Base-by-base conservation (phyloP, 2,113 vertebrate genomes). In the Zootoca vivipara region DNA sequence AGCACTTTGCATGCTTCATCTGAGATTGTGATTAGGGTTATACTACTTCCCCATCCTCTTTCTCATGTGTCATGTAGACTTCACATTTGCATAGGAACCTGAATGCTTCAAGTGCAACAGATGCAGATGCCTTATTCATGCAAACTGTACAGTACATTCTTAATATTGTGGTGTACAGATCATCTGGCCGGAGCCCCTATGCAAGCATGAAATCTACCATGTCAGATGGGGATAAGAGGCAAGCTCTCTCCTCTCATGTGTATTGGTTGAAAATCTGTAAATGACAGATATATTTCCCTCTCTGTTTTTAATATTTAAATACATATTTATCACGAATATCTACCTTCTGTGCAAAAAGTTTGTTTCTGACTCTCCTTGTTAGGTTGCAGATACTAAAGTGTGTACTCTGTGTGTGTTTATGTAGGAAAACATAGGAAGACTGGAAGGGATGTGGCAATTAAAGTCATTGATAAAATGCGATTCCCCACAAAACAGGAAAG, bases 401-500 rank as follows among this genome's bases (percentile, higher is more conserved):
- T 13, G 58, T 69, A 67, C 13, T 73, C 8, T 28, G 64, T 52
- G 28, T 83, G 7, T 56, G 87, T 94, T 85, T 92, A 46, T 92
- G 90, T 84, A 99, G 99, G 99, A 90, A 99, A 99, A 92, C 99
- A 99, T 40, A 98, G 99, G 92, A 99, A 99, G 94, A 99, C 98
- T 85, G 99, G 99, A 95, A 98, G 99, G 94, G 98, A 99, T 93
- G 99, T 99, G 92, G 99, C 99, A 92, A 99, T 99, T 94, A 99
- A 99, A 95, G 98, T 99, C 74, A 99, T 99, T 84, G 99, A 99
- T 96, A 99, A 99, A 96, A 99, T 99, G 98, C 98, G 98, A 92
- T 99, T 99, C 94, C 99, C 99, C 58, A 99, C 98, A 87, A 99
- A 99, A 96, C 99, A 99, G 92, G 99, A 99, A 96, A 99, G 98